Evolutionary conservation across 1,140 invertebrate species (phyloP), one percentile per base, ranked within the genome.

Genomic region (Ceratina calcarata): DNA sequence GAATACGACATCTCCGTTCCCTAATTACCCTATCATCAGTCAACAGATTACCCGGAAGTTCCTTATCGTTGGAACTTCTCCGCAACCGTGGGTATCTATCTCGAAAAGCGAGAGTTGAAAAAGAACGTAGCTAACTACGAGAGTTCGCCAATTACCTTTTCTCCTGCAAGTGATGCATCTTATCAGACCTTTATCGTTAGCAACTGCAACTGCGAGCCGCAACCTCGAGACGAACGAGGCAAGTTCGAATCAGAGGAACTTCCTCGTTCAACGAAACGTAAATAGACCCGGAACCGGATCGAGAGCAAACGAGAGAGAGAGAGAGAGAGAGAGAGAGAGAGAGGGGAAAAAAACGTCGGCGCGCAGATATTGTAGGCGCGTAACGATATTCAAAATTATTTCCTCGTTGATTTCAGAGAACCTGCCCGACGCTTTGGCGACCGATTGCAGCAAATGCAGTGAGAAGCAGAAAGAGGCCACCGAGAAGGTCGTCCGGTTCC

Each of bases 391-490:
- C 2, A 13, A 13, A 32, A 3, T 1, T 13, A 49, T 18, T 2
- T 4, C 1, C 65, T 49, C 27, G 27, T 32, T 60, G 61, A 27
- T 88, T 87, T 27, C 86, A 93, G 94, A 92, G 10, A 69, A 93
- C 18, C 86, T 96, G 1, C 93, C 94, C 22, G 95, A 95, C 79
- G 95, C 95, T 6, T 77, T 96, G 49, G 89, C 92, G 80, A 95
- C 92, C 0, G 93, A 93, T 13, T 96, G 95, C 85, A 84, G 78
- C 49, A 95, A 95, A 88, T 95, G 95, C 82, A 95, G 93, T 58
- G 93, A 94, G n/a, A 91, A 91, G 37, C 95, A 96, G 87, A 93
- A 90, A 65, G 80, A 89, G 0, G 94, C 93, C 45, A 92, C 94
- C 8, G 91, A 94, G 57, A 94, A 93, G 79, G 93, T 95, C 6